phyloP scores from a whole-genome alignment of 2,888 invertebrate genomes.

The Bombylius major region DNA sequence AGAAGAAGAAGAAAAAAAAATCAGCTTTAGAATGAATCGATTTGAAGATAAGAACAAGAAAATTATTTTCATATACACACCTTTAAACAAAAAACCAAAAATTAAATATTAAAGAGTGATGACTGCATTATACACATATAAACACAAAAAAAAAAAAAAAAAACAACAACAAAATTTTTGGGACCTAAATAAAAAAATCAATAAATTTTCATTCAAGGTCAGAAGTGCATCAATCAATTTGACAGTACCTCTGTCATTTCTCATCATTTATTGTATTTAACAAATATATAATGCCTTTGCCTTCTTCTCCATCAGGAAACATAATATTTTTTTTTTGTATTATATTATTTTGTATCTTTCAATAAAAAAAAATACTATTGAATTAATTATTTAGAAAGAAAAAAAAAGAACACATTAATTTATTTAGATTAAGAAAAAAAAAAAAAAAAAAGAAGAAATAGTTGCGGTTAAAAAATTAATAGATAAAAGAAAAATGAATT shows the following conservation, averaged over 20 bases:
- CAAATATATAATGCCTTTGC: too few relatives aligned
- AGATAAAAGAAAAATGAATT: too few relatives aligned
- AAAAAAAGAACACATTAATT: too few relatives aligned
- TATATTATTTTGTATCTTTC: too few relatives aligned
- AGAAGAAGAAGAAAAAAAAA: neutral
- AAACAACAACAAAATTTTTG: too few relatives aligned
- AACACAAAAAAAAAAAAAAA: neutral
- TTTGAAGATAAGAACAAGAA: neutral
- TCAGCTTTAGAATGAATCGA: neutral
- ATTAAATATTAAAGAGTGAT: neutral
- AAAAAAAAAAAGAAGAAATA: too few relatives aligned
- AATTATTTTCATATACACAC: neutral
- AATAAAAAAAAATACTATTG: too few relatives aligned
- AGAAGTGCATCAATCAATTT: neutral
- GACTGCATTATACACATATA: neutral
- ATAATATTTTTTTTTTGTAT: too few relatives aligned
- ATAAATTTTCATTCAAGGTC: neutral
- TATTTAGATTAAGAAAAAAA: too few relatives aligned
- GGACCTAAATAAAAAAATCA: neutral
- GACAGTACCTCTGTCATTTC: neutral
- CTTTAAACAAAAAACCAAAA: neutral
- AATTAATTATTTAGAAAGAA: too few relatives aligned
- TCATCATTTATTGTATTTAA: neutral
- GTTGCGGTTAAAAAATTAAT: too few relatives aligned
- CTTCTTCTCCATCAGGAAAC: too few relatives aligned